Evolutionary conservation across 2,113 vertebrate species (phyloP).

Genomic region (Colinus virginianus): DNA sequence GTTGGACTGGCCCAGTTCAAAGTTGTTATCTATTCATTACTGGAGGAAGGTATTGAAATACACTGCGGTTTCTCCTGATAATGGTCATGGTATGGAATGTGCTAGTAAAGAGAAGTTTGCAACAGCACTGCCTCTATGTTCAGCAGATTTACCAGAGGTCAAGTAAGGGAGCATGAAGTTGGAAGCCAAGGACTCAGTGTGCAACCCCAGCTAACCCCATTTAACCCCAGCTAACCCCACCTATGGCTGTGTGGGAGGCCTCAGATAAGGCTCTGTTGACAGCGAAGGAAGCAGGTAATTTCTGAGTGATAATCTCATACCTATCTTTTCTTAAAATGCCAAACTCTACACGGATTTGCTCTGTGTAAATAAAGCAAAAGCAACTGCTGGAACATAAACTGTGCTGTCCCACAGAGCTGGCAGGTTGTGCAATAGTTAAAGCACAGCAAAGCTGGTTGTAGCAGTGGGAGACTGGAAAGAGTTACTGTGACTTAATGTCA

Average conservation of each 20-base stretch:
- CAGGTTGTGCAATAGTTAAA: neutral
- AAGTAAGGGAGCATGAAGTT: too few species aligned
- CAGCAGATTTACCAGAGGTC: neutral
- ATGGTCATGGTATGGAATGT: neutral
- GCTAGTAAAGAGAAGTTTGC: neutral
- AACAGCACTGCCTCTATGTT: neutral
- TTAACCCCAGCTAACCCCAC: too few species aligned
- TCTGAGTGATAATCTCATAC: too few species aligned
- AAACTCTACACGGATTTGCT: too few species aligned
- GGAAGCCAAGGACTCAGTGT: too few species aligned
- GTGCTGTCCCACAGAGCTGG: neutral
- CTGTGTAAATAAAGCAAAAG: slow-evolving; percentile 13
- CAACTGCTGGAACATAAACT: rapidly evolving
- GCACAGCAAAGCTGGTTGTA: neutral
- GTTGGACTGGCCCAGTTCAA: rapidly evolving
- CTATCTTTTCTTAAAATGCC: too few species aligned
- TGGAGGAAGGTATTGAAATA: neutral
- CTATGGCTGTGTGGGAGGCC: too few species aligned
- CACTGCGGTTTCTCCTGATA: neutral
- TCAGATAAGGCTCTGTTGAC: too few species aligned
- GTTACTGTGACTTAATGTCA: neutral
- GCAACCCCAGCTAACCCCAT: too few species aligned
- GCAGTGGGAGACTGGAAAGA: neutral
- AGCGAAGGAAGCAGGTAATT: too few species aligned
- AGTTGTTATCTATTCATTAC: rapidly evolving